Base-by-base conservation (phyloP, 2,888 invertebrate genomes). In the Pedicia rivosa region DNA sequence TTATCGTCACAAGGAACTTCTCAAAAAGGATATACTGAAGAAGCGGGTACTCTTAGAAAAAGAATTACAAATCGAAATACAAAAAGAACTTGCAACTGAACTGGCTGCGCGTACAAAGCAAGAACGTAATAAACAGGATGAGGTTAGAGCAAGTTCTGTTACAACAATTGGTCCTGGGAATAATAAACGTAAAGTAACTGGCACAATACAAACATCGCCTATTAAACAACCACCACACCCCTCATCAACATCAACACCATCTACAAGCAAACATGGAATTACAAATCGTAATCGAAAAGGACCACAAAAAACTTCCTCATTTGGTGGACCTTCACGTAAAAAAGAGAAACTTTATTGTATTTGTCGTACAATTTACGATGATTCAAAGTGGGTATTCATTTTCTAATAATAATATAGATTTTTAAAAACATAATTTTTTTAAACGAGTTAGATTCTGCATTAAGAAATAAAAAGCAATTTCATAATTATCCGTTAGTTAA, bases 341-440 rank as follows among this genome's bases (percentile, higher is more conserved):
- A 82, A 80, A 50, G 83, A 84, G 49, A 84, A 86, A 53, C 66
- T 92, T 2, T 80, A 90, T 51, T 95, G 95, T 56, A 65, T 90
- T 37, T 95, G 95, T 55, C 75, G 84, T 53, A 92, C 86, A 29
- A 90, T 92, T 4, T 95, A 95, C 55, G 94, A 97, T 59, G 86
- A 88, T 52, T 82, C 88, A 12, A 90, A 90, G 83, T 88, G 56
- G 65, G 70, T 56, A 35, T 20, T 27, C 33, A 32, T n/a, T n/a
- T n/a, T n/a, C n/a, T n/a, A n/a, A n/a, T n/a, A n/a, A n/a, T n/a
- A n/a, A n/a, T n/a, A n/a, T n/a, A n/a, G n/a, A n/a, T n/a, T n/a
- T n/a, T n/a, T n/a, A n/a, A n/a, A n/a, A n/a, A n/a, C n/a, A n/a
- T n/a, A n/a, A n/a, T n/a, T 25, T 26, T 22, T 26, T 19, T 9